Evolutionary conservation across 2,113 vertebrate genomes (phyloP).

Genomic region (Vanacampus margaritifer): DNA sequence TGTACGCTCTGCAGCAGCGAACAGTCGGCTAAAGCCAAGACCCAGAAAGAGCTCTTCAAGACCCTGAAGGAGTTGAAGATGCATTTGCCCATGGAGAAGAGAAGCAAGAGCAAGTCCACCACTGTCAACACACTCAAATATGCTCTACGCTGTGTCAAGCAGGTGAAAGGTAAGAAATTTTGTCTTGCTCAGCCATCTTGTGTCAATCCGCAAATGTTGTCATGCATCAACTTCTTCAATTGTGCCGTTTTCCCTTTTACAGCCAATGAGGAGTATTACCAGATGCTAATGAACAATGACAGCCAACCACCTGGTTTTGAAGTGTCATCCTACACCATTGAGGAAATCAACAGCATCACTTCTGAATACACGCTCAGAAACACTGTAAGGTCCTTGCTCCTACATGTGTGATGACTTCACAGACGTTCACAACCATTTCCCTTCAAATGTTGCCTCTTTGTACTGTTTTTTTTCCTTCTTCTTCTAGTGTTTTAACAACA

Average conservation of each 20-base stretch:
- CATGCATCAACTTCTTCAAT: not conserved
- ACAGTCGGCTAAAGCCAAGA: conserved; percentile 86
- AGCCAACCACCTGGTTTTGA: conserved; percentile 78
- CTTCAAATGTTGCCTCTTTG: too few relatives aligned
- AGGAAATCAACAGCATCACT: conserved; percentile 85
- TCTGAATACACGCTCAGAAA: conserved; percentile 89
- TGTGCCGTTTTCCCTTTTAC: conserved; percentile 4
- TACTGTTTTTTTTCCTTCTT: not conserved
- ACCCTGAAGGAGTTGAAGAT: conserved; percentile 87
- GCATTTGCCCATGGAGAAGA: conserved; percentile 84
- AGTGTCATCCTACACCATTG: conserved; percentile 83
- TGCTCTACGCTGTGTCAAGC: conserved; percentile 89
- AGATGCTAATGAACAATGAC: conserved; percentile 85
- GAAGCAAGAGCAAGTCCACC: conserved; percentile 84
- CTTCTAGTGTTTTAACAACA: not conserved
- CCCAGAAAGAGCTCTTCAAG: conserved; percentile 87
- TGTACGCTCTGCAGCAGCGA: conserved; percentile 77
- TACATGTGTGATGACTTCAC: not conserved
- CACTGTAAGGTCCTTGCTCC: conserved; percentile 67
- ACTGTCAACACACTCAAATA: conserved; percentile 86
- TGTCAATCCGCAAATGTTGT: not conserved
- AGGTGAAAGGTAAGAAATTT: conserved; percentile 85
- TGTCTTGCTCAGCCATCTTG: not conserved
- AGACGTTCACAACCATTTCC: not conserved
- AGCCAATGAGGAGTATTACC: conserved; percentile 96